Base-by-base conservation (phyloP, 2,113 vertebrate species). In the Colius striatus region DNA sequence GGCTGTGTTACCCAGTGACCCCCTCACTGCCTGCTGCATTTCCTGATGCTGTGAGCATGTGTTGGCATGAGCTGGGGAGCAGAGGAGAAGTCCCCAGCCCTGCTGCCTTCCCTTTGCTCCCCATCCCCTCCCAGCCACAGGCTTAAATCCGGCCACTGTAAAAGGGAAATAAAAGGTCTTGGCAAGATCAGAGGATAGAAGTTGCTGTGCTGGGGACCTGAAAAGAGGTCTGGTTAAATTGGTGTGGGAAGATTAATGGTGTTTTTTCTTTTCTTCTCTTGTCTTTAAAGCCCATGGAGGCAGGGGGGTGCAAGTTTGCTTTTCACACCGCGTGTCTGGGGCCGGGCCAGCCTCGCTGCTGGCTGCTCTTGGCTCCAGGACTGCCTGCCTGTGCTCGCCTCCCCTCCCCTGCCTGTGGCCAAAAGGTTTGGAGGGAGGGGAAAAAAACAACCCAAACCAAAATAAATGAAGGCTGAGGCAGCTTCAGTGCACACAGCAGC, bases 221-320 rank as follows among this genome's bases (percentile, higher is more conserved):
- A 70, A 87, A 92, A 84, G 51, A 73, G 51, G 18, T 83, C 72
- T 12, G 15, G 71, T 93, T 87, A 90, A 83, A 85, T 75, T 68
- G 57, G 14, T 84, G 87, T 66, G 62, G 60, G 79, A 92, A 94
- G 87, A 91, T 80, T 51, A 82, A 95, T 86, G 53, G 29, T 79
- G 55, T 19, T 2, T 57, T 38, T 90, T 62, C 14, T 51, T 63
- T 86, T 53, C 23, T 71, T 70, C 92, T 79, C 78, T 38, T 93
- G 48, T 48, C 58, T 87, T 79, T 45, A 87, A 87, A 91, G 81
- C 81, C 3, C 1, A 16, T 26, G 43, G 68, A 71, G 68, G 62
- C 5, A 36, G 51, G 32, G 60, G 38, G 50, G 7, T 0, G 0
- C 26, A 19, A 60, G 61, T 78, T 65, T 93, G 71, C n/a, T 89